These are phyloP conservation scores for Agapostemon virescens DNA, from an alignment of 2,888 invertebrate species.

Conservation along the genomic window DNA sequence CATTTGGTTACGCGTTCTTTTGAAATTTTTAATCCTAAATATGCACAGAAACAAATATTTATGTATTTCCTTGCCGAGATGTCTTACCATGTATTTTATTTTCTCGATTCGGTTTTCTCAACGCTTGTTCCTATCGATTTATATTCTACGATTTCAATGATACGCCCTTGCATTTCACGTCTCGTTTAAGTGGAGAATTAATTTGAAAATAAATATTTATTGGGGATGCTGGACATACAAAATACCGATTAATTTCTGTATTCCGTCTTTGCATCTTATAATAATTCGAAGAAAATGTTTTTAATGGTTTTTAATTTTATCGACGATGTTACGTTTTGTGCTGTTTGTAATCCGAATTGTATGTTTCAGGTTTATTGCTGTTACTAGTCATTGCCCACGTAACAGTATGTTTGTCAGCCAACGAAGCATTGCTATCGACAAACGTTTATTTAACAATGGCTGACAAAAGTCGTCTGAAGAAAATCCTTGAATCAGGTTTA, in stretches of 20 bases:
- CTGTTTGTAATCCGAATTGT: neutral
- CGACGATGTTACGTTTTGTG: no score
- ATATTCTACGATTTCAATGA: neutral
- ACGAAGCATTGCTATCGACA: slow-evolving; percentile 74
- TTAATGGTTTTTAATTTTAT: neutral
- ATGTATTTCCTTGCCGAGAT: neutral
- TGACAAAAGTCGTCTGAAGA: slow-evolving; percentile 75
- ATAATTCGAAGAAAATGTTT: neutral
- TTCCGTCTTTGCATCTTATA: neutral
- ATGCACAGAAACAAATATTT: neutral
- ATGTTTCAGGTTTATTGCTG: slow-evolving; percentile 43
- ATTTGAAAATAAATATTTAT: neutral
- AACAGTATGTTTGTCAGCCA: slow-evolving; percentile 38
- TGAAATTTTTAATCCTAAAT: neutral
- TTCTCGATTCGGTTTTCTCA: neutral
- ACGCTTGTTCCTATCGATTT: neutral
- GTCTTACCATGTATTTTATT: neutral
- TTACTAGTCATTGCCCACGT: slow-evolving; percentile 12
- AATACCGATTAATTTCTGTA: neutral
- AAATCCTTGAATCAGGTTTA: slow-evolving; percentile 75
- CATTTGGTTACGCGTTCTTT: neutral
- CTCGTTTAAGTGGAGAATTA: neutral
- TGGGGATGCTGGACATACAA: neutral
- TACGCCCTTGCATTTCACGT: neutral
- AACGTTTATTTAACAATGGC: slow-evolving; percentile 74